Conservation (phyloP, 2,888 invertebrate species). For the Epirrhoe tristata region DNA sequence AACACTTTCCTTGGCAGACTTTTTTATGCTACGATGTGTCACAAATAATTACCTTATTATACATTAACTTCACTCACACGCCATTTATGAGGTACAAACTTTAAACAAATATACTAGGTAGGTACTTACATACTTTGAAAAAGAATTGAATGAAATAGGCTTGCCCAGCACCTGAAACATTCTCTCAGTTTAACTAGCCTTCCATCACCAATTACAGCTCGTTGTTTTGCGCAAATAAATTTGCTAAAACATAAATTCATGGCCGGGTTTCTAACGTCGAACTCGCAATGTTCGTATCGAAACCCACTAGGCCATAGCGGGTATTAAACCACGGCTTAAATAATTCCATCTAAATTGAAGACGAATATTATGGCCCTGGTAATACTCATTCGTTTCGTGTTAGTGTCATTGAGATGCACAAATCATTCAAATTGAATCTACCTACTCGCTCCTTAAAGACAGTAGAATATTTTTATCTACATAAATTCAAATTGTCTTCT, state of each 20-base stretch:
- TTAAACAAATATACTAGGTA: no score
- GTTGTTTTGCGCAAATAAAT: no score
- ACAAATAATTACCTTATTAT: not conserved
- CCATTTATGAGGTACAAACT: no score
- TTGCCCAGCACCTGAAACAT: no score
- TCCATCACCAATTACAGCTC: no score
- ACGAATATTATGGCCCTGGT: slow-evolving; percentile 34
- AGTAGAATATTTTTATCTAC: slow-evolving; percentile 61
- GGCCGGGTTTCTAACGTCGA: no score
- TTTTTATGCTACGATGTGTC: slow-evolving; percentile 5
- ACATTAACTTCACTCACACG: not conserved
- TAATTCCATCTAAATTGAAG: slow-evolving; percentile 29
- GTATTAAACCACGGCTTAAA: not conserved
- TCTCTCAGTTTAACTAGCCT: no score
- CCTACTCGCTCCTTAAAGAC: slow-evolving; percentile 59
- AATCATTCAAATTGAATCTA: slow-evolving; percentile 68
- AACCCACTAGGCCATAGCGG: not conserved
- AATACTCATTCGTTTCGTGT: slow-evolving; percentile 40
- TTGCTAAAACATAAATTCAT: no score
- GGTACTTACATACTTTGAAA: no score
- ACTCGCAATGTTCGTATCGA: not conserved
- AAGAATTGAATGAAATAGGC: no score
- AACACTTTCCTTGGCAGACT: slow-evolving; percentile 62
- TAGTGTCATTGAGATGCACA: slow-evolving; percentile 51
- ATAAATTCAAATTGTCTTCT: slow-evolving; percentile 82